Percentiles rank a stretch among this genome's conserved stretches.
Evolutionary conservation across 1,140 invertebrate species (phyloP).

Genomic region (Pogonomyrmex barbatus): DNA sequence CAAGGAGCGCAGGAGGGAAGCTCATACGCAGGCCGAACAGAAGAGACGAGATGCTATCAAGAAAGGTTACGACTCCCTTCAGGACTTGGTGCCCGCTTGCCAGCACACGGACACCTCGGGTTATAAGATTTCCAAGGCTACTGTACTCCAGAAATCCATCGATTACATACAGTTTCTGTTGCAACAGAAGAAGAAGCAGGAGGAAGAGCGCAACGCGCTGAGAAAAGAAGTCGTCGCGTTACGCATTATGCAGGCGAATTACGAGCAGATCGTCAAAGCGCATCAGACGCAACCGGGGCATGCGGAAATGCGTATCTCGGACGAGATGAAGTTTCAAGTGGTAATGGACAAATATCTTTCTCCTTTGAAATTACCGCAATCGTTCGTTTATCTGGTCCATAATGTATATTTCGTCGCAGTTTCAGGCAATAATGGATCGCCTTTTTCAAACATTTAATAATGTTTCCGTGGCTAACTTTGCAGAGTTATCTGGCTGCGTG

Average conservation of each 20-base stretch:
- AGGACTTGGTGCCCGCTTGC: slow-evolving; percentile 97
- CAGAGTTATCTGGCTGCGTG: slow-evolving; percentile 96
- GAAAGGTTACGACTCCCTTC: slow-evolving; percentile 96
- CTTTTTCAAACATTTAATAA: slow-evolving; percentile 96
- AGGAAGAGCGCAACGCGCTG: slow-evolving; percentile 96
- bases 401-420: slow-evolving; percentile 87
- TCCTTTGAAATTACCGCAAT: slow-evolving; percentile 11
- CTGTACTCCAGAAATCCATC: slow-evolving; percentile 96
- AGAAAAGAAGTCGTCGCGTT: slow-evolving; percentile 97
- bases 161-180: slow-evolving; percentile 96
- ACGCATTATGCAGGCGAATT: slow-evolving; percentile 96
- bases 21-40: slow-evolving; percentile 98
- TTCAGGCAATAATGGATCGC: slow-evolving; percentile 97
- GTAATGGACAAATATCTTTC: slow-evolving; percentile 85
- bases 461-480: slow-evolving; percentile 96
- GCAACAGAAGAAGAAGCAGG: slow-evolving; percentile 96
- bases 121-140: slow-evolving; percentile 98
- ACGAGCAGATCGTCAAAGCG: slow-evolving; percentile 98
- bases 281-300: slow-evolving; percentile 97
- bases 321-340: slow-evolving; percentile 98
- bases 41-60: slow-evolving; percentile 98
- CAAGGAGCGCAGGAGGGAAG: slow-evolving; percentile 96
- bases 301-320: slow-evolving; percentile 94
- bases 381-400: neutral
- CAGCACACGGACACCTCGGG: slow-evolving; percentile 93